Base-by-base conservation (phyloP, 2,888 invertebrate species). In the Caenorhabditis sp. region DNA sequence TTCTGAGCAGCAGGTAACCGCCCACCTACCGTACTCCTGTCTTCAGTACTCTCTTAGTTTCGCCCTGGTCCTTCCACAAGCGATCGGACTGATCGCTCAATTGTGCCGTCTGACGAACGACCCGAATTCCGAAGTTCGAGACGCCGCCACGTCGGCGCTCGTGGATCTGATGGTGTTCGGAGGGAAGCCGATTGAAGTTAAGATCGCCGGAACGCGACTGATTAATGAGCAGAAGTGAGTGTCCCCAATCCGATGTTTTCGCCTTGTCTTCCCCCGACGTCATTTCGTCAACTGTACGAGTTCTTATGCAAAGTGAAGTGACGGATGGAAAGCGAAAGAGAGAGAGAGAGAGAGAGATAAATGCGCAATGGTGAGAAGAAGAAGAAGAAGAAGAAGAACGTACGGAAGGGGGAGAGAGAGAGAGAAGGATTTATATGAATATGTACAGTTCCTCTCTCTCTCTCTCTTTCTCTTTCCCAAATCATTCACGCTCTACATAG, bases 161-260 rank as follows among this genome's bases (percentile, higher is more conserved):
- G 58, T 82, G 73, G 41, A 83, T 82, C n/a, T 87, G 84, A 71
- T 87, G 76, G 76, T 76, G 2, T 70, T 32, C 20, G 76, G 76
- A 6, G 76, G 76, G 26, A 46, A 46, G 39, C 53, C 76, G n/a
- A 65, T 71, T n/a, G 37, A 71, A 2, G 41, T 24, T 0, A 63
- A 61, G 20, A 61, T 76, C 11, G 41, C 37, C 0, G 30, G 37
- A 11, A 71, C 76, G 1, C 32, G 55, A 15, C 2, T 71, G 32
- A 32, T 76, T 2, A 65, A 59, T 55, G 76, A 76, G 48, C 76
- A 76, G 15, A 76, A 76, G 76, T 76, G 46, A 56, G 76, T 63
- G 13, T 43, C 39, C n/a, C n/a, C n/a, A n/a, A n/a, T n/a, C n/a
- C n/a, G n/a, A n/a, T n/a, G n/a, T n/a, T n/a, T 30, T 24, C 5